Percentiles rank a stretch among this genome's conserved stretches.
Evolutionary conservation across 2,113 vertebrate species (phyloP).

Genomic region (Macquaria australasica): DNA sequence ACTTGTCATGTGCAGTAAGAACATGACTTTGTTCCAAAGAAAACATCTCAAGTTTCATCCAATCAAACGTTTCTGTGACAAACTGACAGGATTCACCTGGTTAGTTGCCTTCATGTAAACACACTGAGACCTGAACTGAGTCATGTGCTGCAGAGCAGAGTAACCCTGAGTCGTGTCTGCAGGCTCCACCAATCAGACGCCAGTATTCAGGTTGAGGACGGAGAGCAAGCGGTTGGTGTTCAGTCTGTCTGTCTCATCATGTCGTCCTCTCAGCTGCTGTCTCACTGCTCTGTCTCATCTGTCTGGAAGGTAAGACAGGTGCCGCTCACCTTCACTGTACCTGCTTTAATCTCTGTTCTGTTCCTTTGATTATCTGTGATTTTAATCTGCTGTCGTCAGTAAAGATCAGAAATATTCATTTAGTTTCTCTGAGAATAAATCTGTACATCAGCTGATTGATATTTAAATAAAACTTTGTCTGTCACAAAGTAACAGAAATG

Average conservation of each 20-base stretch:
- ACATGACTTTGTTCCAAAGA: no score
- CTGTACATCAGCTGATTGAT: neutral
- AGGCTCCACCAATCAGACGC: conserved; percentile 1
- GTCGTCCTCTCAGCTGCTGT: conserved; percentile 19
- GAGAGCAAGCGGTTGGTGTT: neutral
- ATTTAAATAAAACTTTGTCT: neutral
- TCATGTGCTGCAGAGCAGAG: no score
- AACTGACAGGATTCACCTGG: no score
- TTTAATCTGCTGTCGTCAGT: neutral
- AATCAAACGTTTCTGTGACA: no score
- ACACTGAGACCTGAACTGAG: no score
- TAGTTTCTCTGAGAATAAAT: neutral
- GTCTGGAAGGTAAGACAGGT: conserved; percentile 12
- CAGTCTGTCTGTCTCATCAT: neutral
- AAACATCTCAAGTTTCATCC: no score
- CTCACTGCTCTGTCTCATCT: conserved; percentile 15
- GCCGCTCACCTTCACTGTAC: neutral
- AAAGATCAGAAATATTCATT: neutral
- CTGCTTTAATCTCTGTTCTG: neutral
- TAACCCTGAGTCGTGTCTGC: neutral
- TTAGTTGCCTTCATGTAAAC: no score
- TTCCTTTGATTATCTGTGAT: neutral
- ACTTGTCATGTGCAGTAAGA: no score
- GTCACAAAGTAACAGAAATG: no score
- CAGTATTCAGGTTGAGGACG: neutral